Base-by-base conservation (phyloP, 2,888 invertebrate species). In the Acrobasis suavella region DNA sequence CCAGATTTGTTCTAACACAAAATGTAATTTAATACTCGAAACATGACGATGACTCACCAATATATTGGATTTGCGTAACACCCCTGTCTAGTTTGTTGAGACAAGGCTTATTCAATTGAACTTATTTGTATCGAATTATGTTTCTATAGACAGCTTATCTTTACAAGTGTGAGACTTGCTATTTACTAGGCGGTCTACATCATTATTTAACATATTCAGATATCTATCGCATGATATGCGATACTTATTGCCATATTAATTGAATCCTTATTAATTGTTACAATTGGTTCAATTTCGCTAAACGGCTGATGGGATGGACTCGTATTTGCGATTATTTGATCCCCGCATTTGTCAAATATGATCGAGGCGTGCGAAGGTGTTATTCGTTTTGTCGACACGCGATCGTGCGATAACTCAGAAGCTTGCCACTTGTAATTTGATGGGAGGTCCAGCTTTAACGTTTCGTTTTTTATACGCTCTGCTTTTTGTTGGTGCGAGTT, bases 341-440 rank as follows among this genome's bases (percentile, higher is more conserved):
- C 81, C 79, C 72, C 71, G 77, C 83, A 85, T 87, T 86, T 84
- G 86, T 87, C 84, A 86, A 84, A 83, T 82, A 83, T 84, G 85
- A 86, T 84, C 78, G 83, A 82, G 81, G 80, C 75, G 76, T 78
- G 81, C 79, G 77, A 83, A 83, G 80, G 81, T 84, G 85, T 84
- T 85, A 80, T 84, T 85, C 86, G 81, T 86, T 86, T 86, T 83
- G 85, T 84, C 83, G 85, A 86, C 86, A 87, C 82, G 83, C 85
- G 84, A 87, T 86, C 78, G 74, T 73, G 78, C 81, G 85, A 87
- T 86, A 84, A 84, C 79, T 81, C 74, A 69, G 68, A 72, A 72
- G 81, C 80, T 82, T 82, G 84, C 85, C 81, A 86, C 87, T 85
- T 86, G 83, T 84, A 80, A 86, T 86, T 83, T 82, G 83, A 85